Base-by-base conservation (phyloP, 2,797 vertebrate species). In the Tadarida brasiliensis region DNA sequence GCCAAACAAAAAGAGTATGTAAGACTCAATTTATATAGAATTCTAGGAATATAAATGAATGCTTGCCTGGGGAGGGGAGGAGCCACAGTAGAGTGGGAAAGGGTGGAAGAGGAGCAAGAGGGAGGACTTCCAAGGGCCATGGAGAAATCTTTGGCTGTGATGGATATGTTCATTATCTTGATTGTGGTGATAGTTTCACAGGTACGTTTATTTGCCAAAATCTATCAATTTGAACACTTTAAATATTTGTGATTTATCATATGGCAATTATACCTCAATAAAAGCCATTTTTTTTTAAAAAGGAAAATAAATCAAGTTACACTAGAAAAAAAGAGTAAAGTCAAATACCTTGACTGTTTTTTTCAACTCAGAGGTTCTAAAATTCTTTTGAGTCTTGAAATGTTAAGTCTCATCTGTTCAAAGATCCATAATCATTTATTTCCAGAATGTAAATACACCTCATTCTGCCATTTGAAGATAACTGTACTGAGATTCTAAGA, bases 371-470 rank as follows among this genome's bases (percentile, higher is more conserved):
- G 80, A 95, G 93, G 39, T 89, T 96, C 70, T 81, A 91, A 93
- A 86, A 87, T 82, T 91, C 71, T 61, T 68, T 61, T 74, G 51
- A 67, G 87, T 90, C 94, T 95, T 91, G 54, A 90, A 94, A 91
- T 87, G 81, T 70, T 91, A 92, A 80, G 76, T 96, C 94, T 96
- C 91, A 82, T 97, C 87, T 95, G 61, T 89, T 96, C 76, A 59
- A 78, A 90, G 65, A 97, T 73, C 92, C 94, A 85, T 93, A 87
- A 95, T 90, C 83, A 82, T 92, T 92, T 93, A 96, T 90, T 93
- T 96, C 59, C 56, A 96, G 84, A 70, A 95, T 68, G 85, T 81
- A 94, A 97, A 96, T 94, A 94, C 87, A 95, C 68, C 86, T 93
- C 93, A 76, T 87, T 77, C 90, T 95, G 76, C 83, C 91, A 81